phyloP scores from a whole-genome alignment of 2,113 vertebrate species.

The Australoheros scitulus region DNA sequence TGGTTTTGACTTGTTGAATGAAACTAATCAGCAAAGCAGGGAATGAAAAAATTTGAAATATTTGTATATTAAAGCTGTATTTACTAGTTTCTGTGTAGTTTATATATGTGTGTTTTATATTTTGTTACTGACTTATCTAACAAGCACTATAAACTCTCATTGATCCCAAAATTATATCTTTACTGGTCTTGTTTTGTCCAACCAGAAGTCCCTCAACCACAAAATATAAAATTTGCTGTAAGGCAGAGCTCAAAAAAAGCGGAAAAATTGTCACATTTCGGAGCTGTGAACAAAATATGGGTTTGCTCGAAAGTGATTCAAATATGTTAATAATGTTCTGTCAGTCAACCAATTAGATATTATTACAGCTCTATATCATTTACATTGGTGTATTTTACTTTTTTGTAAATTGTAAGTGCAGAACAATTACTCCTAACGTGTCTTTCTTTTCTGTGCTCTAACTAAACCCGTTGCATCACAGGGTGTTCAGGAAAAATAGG shows the following conservation, averaged over 20 bases:
- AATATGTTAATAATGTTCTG: not conserved
- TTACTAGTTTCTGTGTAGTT: not conserved
- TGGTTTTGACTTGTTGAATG: not conserved
- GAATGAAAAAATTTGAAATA: not conserved
- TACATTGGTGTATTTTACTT: too few species aligned
- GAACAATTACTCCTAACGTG: not conserved
- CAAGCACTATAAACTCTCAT: not conserved
- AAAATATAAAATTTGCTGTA: not conserved
- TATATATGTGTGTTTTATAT: not conserved
- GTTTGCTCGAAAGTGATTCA: not conserved
- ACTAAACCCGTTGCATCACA: slow-evolving; percentile 22
- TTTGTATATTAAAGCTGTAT: not conserved
- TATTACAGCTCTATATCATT: not conserved
- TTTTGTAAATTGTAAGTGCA: too few species aligned
- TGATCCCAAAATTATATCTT: not conserved
- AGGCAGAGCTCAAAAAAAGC: fast-evolving
- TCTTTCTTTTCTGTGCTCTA: not conserved
- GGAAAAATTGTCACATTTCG: not conserved
- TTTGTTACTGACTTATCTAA: not conserved
- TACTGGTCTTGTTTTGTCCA: not conserved
- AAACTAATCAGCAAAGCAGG: not conserved
- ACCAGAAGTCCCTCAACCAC: not conserved
- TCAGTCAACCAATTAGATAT: not conserved
- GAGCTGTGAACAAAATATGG: not conserved
- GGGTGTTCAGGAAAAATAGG: slow-evolving; percentile 7